Evolutionary conservation across 2,888 invertebrate genomes (phyloP).

Genomic region (Parthenolecanium corni): DNA sequence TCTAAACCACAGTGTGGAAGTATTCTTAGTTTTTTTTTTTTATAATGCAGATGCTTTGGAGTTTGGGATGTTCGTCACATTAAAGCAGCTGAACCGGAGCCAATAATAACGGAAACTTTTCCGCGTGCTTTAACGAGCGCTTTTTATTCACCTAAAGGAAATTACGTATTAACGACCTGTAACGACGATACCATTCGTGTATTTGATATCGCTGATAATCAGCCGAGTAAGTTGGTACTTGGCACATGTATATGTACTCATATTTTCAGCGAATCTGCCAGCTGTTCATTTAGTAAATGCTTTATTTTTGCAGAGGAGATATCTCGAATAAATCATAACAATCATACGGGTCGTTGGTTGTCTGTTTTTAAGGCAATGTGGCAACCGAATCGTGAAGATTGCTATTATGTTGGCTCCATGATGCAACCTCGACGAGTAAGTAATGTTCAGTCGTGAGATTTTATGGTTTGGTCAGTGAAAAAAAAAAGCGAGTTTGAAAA

Average conservation of each 20-base stretch:
- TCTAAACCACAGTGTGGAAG: background rate
- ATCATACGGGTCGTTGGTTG: constrained; percentile 41
- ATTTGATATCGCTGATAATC: constrained; percentile 26
- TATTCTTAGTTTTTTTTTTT: constrained; percentile 11
- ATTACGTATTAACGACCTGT: constrained; percentile 38
- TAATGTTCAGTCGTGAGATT: background rate
- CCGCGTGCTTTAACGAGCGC: constrained; percentile 37
- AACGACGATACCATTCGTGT: constrained; percentile 38
- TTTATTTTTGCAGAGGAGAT: constrained; percentile 29
- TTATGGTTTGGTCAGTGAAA: background rate
- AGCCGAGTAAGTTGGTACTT: constrained; percentile 5
- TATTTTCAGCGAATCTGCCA: background rate
- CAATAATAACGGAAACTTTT: constrained; percentile 33
- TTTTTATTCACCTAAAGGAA: constrained; percentile 41
- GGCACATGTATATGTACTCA: background rate
- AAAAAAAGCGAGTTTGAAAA: background rate
- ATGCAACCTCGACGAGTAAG: constrained; percentile 35
- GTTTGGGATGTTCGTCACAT: constrained; percentile 39
- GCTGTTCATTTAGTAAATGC: background rate
- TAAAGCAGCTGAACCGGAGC: constrained; percentile 33
- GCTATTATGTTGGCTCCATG: constrained; percentile 41
- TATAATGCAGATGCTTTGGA: constrained; percentile 35
- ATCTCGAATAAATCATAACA: constrained; percentile 38
- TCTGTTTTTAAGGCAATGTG: constrained; percentile 40
- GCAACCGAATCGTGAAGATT: constrained; percentile 40